phyloP scores from a whole-genome alignment of 2,113 vertebrate species.

The Gallinago paraguaiae region DNA sequence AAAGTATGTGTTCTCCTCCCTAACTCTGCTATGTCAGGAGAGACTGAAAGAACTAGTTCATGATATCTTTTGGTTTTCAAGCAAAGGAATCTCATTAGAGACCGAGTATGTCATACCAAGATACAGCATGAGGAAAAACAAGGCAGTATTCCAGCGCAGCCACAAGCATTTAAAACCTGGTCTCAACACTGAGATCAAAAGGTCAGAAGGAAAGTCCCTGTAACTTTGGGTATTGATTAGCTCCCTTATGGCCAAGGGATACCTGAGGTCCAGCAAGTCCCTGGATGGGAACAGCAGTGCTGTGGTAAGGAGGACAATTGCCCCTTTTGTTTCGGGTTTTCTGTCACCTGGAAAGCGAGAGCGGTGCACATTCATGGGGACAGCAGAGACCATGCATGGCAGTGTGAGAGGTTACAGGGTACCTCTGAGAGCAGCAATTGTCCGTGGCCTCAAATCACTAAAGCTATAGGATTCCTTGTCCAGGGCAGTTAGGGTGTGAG shows the following conservation, averaged over 20 bases:
- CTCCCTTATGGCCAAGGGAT: background rate
- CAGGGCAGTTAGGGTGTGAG: background rate
- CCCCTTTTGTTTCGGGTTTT: background rate
- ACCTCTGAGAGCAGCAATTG: background rate
- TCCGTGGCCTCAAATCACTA: background rate
- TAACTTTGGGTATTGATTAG: background rate
- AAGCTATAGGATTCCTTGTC: background rate
- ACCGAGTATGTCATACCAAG: background rate
- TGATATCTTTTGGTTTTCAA: background rate
- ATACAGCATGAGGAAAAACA: background rate
- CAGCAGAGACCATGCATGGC: accelerated
- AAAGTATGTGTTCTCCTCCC: background rate
- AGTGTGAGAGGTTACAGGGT: background rate
- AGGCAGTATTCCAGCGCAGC: background rate
- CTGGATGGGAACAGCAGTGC: background rate
- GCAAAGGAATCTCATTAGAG: background rate
- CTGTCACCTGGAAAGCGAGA: background rate
- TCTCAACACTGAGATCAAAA: background rate
- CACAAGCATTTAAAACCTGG: background rate
- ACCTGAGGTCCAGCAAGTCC: background rate
- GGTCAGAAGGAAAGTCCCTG: background rate
- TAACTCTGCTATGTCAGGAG: background rate
- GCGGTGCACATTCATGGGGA: background rate
- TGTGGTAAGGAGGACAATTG: background rate
- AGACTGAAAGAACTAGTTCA: background rate